A percentile compares a stretch with the other conserved stretches of the same genome.
phyloP scores from a whole-genome alignment of 64 coral and sea anemone genomes.

The Actinia tenebrosa region DNA sequence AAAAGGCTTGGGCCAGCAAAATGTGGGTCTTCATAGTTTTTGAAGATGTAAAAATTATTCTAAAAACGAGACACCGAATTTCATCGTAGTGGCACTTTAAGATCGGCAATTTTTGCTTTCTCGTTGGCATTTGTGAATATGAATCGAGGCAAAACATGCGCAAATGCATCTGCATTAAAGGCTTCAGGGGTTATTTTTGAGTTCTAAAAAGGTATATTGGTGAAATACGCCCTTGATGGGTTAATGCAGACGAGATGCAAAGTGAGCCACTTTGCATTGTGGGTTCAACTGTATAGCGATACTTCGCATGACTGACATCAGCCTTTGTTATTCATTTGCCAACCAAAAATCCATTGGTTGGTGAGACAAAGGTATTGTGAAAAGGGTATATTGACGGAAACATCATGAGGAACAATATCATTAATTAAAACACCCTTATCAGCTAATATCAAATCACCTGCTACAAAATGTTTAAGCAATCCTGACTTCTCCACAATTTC shows the following conservation, averaged over 20 bases:
- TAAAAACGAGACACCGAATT: no score
- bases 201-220: neutral
- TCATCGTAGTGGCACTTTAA: neutral
- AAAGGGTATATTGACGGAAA: neutral
- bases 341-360: neutral
- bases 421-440: conserved; percentile 24
- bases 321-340: neutral
- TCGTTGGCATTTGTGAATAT: neutral
- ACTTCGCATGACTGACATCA: neutral
- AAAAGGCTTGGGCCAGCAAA: no score
- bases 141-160: neutral
- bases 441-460: conserved; percentile 18
- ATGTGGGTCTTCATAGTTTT: no score
- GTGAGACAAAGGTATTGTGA: neutral
- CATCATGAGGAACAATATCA: neutral
- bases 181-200: neutral
- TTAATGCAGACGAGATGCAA: conserved; percentile 1
- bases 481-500: conserved; percentile 2
- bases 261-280: neutral
- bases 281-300: neutral
- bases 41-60: no score
- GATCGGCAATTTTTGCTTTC: neutral
- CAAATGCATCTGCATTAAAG: neutral
- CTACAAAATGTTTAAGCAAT: conserved; percentile 19
- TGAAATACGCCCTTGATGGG: neutral